Percentiles rank a stretch among this genome's conserved stretches.
Conservation (phyloP, 2,797 vertebrate species). For the Momotus momota region DNA sequence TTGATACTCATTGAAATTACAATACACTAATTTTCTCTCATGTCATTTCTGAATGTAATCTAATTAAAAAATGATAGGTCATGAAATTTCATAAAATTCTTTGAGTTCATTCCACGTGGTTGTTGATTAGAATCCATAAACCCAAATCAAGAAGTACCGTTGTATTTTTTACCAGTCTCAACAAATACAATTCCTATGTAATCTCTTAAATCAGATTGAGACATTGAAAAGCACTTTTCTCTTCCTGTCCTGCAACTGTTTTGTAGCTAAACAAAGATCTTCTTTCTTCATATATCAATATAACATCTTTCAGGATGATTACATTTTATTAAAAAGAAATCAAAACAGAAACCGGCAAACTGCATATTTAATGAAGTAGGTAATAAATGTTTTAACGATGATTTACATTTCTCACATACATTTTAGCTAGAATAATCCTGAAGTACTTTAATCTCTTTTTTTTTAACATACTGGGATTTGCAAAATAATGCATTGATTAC, state of each 20-base stretch:
- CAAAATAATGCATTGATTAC: conserved; percentile 56
- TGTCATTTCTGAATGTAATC: background rate
- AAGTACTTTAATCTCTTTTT: conserved; percentile 34
- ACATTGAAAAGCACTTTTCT: background rate
- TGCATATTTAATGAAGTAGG: background rate
- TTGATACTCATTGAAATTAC: background rate
- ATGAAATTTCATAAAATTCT: background rate
- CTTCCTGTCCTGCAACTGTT: background rate
- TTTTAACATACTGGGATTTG: conserved; percentile 34
- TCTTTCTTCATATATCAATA: background rate
- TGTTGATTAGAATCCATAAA: conserved; percentile 2
- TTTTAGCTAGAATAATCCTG: conserved; percentile 39
- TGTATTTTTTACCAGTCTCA: background rate
- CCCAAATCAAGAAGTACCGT: background rate
- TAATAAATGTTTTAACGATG: conserved; percentile 21
- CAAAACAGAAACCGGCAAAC: background rate
- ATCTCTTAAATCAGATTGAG: background rate
- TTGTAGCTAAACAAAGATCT: background rate
- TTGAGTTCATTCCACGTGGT: background rate
- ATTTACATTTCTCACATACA: conserved; percentile 32
- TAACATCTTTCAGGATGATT: background rate
- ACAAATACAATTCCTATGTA: background rate
- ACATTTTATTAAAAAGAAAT: conserved; percentile 20
- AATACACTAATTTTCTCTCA: background rate
- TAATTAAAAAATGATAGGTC: background rate